Conservation (phyloP, 2,113 vertebrate species). For the Malurus alboscapulatus region DNA sequence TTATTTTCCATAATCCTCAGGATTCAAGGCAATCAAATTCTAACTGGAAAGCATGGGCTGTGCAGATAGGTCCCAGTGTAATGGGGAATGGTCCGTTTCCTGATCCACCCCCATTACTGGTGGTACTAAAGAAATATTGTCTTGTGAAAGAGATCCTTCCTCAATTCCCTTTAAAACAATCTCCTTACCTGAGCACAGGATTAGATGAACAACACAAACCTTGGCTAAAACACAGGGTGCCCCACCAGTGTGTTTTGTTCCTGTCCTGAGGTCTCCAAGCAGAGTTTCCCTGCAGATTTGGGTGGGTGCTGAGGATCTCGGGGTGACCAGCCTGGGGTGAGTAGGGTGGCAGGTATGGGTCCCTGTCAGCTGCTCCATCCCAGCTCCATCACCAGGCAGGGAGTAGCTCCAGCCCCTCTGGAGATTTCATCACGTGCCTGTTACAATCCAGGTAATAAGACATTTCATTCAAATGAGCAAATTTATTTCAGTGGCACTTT, state of each 20-base stretch:
- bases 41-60: constrained; percentile 14
- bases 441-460: constrained; percentile 47
- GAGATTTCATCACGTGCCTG: constrained; percentile 5
- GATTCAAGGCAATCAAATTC: constrained; percentile 57
- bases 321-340: neutral
- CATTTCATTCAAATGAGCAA: constrained; percentile 63
- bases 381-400: neutral
- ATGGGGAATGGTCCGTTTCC: neutral
- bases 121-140: constrained; percentile 56
- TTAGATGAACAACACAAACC: neutral
- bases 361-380: neutral
- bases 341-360: neutral
- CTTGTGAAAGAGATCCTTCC: constrained; percentile 24
- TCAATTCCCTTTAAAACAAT: constrained; percentile 16
- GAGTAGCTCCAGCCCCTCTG: neutral
- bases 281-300: neutral
- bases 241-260: neutral
- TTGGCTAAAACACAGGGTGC: neutral
- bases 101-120: constrained; percentile 15
- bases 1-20: constrained; percentile 43
- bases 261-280: neutral
- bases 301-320: neutral
- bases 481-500: constrained; percentile 64
- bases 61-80: constrained; percentile 11
- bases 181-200: neutral